Conservation (phyloP, 2,888 invertebrate genomes). For the Hypselothyrea guttata region DNA sequence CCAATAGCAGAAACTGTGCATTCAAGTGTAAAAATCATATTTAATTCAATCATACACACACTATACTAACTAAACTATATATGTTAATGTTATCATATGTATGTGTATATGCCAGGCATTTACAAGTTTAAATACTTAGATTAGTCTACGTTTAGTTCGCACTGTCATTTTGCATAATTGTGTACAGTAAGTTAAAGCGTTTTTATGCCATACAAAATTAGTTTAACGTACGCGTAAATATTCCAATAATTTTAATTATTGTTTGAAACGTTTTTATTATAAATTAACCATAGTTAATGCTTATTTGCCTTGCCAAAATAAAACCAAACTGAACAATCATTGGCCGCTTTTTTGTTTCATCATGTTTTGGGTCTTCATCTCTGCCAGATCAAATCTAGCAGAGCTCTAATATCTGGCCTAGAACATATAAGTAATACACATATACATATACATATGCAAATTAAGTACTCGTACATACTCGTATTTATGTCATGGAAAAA, state of each 20-base stretch:
- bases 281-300: conserved; percentile 12
- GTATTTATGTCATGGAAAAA: not conserved
- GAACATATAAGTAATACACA: conserved; percentile 14
- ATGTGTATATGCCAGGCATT: conserved; percentile 53
- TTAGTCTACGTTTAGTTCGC: conserved; percentile 44
- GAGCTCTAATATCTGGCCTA: conserved; percentile 14
- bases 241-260: conserved; percentile 13
- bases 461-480: not conserved
- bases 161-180: conserved; percentile 38
- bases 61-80: not conserved
- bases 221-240: conserved; percentile 20
- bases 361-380: conserved; percentile 17
- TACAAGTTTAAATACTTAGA: conserved; percentile 27
- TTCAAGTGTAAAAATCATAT: conserved; percentile 67
- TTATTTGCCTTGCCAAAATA: conserved; percentile 29
- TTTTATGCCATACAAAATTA: conserved; percentile 6
- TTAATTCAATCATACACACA: conserved; percentile 36
- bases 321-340: conserved; percentile 17
- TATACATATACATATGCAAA: conserved; percentile 1
- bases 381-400: conserved; percentile 45
- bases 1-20: conserved; percentile 35
- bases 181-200: conserved; percentile 52
- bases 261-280: conserved; percentile 5
- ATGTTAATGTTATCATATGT: conserved; percentile 5
- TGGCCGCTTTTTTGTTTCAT: conserved; percentile 16